Conservation (phyloP, 2,888 invertebrate genomes). For the Cheilosia vulpina region DNA sequence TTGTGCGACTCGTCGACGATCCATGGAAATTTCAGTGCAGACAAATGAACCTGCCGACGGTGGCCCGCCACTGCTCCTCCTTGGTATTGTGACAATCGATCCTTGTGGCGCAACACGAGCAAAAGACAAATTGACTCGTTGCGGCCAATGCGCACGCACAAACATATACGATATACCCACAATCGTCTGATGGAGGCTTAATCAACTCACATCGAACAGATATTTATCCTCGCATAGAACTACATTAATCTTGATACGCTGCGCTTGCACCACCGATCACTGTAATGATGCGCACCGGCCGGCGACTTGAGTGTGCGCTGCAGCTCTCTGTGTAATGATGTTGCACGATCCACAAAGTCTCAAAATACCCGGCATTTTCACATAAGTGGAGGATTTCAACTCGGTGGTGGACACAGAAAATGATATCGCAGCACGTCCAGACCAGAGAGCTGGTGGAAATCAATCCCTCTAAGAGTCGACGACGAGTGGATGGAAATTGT, state of each 20-base stretch:
- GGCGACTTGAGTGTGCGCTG: not conserved
- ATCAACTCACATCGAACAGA: slow-evolving; percentile 74
- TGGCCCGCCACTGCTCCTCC: slow-evolving; percentile 13
- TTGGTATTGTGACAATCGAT: slow-evolving; percentile 63
- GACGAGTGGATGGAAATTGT: slow-evolving; percentile 49
- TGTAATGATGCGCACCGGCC: slow-evolving; percentile 59
- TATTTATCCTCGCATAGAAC: slow-evolving; percentile 71
- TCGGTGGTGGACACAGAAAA: not conserved
- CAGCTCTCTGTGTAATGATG: slow-evolving; percentile 43
- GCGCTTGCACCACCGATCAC: slow-evolving; percentile 56
- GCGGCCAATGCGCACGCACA: not conserved
- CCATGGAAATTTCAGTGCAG: slow-evolving; percentile 40
- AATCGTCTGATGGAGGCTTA: slow-evolving; percentile 58
- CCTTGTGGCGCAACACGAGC: slow-evolving; percentile 37
- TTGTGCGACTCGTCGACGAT: not conserved
- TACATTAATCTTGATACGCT: slow-evolving; percentile 71
- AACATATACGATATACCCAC: not conserved
- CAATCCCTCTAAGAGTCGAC: slow-evolving; percentile 25
- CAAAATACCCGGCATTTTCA: slow-evolving; percentile 62
- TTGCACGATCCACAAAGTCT: slow-evolving; percentile 57
- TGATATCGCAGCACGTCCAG: not conserved
- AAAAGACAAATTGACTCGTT: slow-evolving; percentile 71
- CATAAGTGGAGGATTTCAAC: slow-evolving; percentile 49
- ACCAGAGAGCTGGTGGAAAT: slow-evolving; percentile 34
- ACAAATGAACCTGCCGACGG: slow-evolving; percentile 44